Base-by-base conservation (phyloP, 2,113 vertebrate genomes). In the Cottus gobio region DNA sequence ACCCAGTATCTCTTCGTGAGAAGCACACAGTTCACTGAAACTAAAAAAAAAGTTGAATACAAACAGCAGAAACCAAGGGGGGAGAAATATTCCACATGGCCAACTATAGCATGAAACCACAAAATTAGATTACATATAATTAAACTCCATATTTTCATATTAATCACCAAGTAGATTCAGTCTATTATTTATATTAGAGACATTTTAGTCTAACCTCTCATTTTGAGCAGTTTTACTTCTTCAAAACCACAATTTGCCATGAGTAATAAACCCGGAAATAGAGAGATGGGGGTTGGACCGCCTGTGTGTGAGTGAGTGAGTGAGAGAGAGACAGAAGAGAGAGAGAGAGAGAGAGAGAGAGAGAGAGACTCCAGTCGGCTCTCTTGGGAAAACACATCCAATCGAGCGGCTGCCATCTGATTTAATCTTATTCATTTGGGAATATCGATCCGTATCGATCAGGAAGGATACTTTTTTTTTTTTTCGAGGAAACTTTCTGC, bases 211-310 rank as follows among this genome's bases (percentile, higher is more conserved):
- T 11, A 65, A 30, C 52, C 26, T 77, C 1, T 79, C 9, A 84
- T 73, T 80, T 60, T 30, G 30, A 24, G 30, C 36, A 46, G 68
- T 78, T 78, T 56, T 85, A 66, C 70, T 74, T 22, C 56, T 73
- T 83, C 28, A 71, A 67, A 70, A 66, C 67, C 79, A 78, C 71
- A 80, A n/a, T 72, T 75, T 87, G 63, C 54, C 71, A 71, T 57
- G 75, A 72, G 76, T 65, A 57, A 82, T 36, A 85, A 90, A 94
- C 95, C 93, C 93, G 94, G 94, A 95, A 95, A 88, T 85, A 78
- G 67, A 28, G 60, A 62, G 81, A 71, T 15, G 83, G 64, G 79
- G 88, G 80, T 37, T 77, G 82, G 82, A 77, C 74, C 50, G 80
- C 34, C 20, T 36, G 44, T 18, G 68, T 52, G 82, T 44, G 39